Evolutionary conservation across 2,888 invertebrate genomes (phyloP).

Genomic region (Parapristionchus giblindavisi): DNA sequence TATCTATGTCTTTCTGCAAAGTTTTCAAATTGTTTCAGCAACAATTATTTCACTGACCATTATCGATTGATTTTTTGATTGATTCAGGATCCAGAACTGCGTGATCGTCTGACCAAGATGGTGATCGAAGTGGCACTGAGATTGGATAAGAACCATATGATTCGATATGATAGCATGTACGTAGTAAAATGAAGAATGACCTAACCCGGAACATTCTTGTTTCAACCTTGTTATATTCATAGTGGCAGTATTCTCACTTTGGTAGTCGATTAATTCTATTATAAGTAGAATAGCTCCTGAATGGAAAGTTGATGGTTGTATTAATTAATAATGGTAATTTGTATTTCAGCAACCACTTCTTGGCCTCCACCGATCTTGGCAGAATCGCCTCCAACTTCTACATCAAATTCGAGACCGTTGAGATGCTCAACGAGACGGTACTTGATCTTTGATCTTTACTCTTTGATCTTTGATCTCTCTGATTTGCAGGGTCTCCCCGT

Average conservation of each 20-base stretch:
- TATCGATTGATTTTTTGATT: background rate
- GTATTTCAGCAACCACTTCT: conserved; percentile 58
- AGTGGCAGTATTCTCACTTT: background rate
- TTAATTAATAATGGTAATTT: too few species aligned
- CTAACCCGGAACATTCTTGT: background rate
- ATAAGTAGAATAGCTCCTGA: background rate
- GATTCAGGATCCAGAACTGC: conserved; percentile 79
- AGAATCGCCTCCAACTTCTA: conserved; percentile 97
- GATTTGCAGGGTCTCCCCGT: conserved; percentile 43
- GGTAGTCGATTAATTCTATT: background rate
- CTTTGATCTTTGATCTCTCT: background rate
- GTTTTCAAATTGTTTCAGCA: too few species aligned
- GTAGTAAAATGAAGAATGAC: conserved; percentile 57
- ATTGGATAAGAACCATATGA: conserved; percentile 91
- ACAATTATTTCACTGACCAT: too few species aligned
- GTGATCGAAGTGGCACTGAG: conserved; percentile 83
- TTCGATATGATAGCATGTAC: conserved; percentile 82
- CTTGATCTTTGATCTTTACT: background rate
- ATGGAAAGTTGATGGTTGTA: too few species aligned
- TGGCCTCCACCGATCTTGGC: conserved; percentile 80
- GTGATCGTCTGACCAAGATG: conserved; percentile 81
- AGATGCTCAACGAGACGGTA: conserved; percentile 71
- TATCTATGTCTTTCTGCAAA: too few species aligned
- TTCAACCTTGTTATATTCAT: background rate
- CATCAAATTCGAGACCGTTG: conserved; percentile 93